Base-by-base conservation (phyloP, 2,888 invertebrate species). In the Hoplodrina ambigua region DNA sequence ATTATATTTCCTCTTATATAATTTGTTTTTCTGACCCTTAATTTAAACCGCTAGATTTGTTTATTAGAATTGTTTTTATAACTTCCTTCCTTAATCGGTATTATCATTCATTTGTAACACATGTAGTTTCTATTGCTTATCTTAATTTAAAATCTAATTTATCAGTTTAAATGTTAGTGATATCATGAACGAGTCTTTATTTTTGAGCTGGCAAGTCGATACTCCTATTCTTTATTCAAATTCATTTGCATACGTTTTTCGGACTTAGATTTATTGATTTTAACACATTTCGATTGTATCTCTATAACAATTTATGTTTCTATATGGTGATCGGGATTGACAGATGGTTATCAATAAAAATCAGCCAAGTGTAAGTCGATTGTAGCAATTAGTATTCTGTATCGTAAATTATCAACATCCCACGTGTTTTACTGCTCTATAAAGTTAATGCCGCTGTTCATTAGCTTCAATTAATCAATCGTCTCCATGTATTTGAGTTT, bases 231-330 rank as follows among this genome's bases (percentile, higher is more conserved):
- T 59, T 80, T 78, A 66, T 66, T 63, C 20, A 13, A 55, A 66
- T 69, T 63, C 75, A 80, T 78, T 80, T 80, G 80, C 68, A 80
- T 80, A 80, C n/a, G 55, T 44, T 68, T 2, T 70, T 80, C 7
- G 37, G 71, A 68, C 65, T 68, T 57, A 70, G 68, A 81, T 80
- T 77, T 80, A 80, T 77, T 64, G 58, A 57, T 70, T 61, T 73
- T 71, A 70, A 77, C 69, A 77, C 69, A 59, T 64, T 60, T 62
- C 62, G 80, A 80, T 80, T 30, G 61, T 80, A 80, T 80, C 81
- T 52, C 50, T 52, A 3, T 25, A 19, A 30, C 70, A 66, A 81
- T 80, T 73, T 80, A 80, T 80, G 69, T 73, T 67, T 33, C 10
- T 68, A 44, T 68, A 68, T 41, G 10, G 52, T n/a, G 20, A 75